Base-by-base conservation (phyloP, 2,888 invertebrate genomes). In the Eupithecia centaureata region DNA sequence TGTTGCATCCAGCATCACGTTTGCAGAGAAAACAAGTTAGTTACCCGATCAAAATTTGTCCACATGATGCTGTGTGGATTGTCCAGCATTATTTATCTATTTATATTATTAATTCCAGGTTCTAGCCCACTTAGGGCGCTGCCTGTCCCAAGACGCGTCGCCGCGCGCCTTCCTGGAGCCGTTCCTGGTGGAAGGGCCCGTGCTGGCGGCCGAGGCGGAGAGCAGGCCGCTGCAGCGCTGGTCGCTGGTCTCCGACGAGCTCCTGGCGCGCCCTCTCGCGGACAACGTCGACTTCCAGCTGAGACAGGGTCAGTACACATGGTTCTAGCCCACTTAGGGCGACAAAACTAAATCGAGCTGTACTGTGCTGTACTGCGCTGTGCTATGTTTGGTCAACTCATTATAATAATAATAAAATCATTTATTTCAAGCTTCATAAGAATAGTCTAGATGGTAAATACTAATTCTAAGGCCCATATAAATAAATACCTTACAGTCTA, bases 131-230 rank as follows among this genome's bases (percentile, higher is more conserved):
- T 93, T 99, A 75, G 97, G 98, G 0, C 95, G 96, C 75, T 99
- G 99, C 85, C 94, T 99, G 0, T 96, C 97, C 51, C 97, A 99
- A 86, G 99, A 99, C 90, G 95, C 99, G 63, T 97, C 98, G 1
- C 99, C 99, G 0, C 95, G 97, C 64, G 97, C 99, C 10, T 99
- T 99, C 90, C 94, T 99, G 0, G 99, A 99, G 84, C 97, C 97
- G 2, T 99, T 98, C 93, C 94, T 99, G 22, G 95, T 95, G 0
- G 96, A 97, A 75, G 96, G 96, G 1, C 97, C 98, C 0, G 97
- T 98, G 2, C 89, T 98, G 54, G 96, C 98, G 73, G 97, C 97
- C 68, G 97, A 97, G 71, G 96, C 97, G 80, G 97, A 98, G 82
- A 92, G 95, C 51, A 95, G 96, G 63, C 95, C 95, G 54, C 94